These are phyloP conservation scores for Hypotaenidia philippensis DNA, from an alignment of 2,797 vertebrate genomes.

Conservation along the genomic window DNA sequence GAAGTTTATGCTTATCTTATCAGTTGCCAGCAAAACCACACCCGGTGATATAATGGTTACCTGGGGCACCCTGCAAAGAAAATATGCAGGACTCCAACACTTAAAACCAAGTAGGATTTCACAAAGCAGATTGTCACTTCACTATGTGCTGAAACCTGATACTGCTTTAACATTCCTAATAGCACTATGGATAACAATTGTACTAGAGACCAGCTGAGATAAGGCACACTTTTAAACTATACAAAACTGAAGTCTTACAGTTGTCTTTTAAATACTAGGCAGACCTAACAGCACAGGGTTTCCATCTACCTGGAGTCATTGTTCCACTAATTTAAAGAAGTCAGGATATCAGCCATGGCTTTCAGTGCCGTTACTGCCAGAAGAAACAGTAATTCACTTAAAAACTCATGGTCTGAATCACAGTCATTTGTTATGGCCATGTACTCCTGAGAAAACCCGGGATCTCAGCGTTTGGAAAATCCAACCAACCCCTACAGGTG, in stretches of 20 bases:
- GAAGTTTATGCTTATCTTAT: slow-evolving; percentile 17
- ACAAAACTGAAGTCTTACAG: not conserved
- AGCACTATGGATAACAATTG: not conserved
- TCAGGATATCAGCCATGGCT: not conserved
- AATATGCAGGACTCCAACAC: not conserved
- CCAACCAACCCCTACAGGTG: not conserved
- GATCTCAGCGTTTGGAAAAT: not conserved
- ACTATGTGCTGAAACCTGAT: not conserved
- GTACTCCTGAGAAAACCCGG: not conserved
- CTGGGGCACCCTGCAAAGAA: not conserved
- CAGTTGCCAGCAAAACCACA: not conserved
- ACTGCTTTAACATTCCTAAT: not conserved
- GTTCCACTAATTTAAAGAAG: not conserved
- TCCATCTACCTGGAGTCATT: not conserved
- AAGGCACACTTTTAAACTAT: not conserved
- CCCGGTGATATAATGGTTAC: not conserved
- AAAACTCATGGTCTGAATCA: not conserved
- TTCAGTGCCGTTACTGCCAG: not conserved
- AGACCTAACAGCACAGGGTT: not conserved
- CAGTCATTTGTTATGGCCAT: not conserved
- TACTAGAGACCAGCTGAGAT: not conserved
- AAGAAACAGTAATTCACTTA: not conserved
- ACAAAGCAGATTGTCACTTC: not conserved
- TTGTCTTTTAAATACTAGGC: not conserved
- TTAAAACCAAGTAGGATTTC: not conserved